A percentile compares a stretch with the other conserved stretches of the same genome.
Conservation (phyloP, 1,140 invertebrate species). For the Euura saliciscinereae region DNA sequence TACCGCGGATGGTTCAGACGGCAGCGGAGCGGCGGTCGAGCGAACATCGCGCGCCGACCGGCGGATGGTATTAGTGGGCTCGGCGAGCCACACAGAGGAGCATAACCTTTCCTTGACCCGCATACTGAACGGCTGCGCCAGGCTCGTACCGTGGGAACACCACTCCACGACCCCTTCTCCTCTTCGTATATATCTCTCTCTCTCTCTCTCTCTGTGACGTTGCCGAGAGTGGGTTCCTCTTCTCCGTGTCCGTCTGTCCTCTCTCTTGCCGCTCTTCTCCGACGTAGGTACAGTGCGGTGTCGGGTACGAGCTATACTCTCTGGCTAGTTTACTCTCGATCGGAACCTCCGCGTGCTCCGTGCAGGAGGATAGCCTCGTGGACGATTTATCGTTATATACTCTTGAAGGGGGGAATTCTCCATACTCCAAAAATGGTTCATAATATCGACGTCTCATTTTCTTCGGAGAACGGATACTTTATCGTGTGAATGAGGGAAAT, state of each 20-base stretch:
- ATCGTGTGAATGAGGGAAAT: no score
- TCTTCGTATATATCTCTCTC: conserved; percentile 23
- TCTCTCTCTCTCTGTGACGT: conserved; percentile 20
- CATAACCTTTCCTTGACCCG: conserved; percentile 62
- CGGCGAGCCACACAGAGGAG: conserved; percentile 41
- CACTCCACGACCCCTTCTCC: conserved; percentile 51
- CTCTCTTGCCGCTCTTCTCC: conserved; percentile 17
- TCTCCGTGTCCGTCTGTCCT: conserved; percentile 19
- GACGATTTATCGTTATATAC: not conserved
- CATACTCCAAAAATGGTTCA: no score
- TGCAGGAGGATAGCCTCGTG: not conserved
- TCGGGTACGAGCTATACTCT: no score
- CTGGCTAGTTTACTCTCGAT: no score
- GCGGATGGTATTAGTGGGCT: conserved; percentile 43
- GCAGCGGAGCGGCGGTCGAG: not conserved
- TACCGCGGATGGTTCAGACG: not conserved
- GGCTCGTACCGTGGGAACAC: conserved; percentile 61
- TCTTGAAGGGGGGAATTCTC: no score
- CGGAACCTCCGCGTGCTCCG: not conserved
- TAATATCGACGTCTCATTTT: no score
- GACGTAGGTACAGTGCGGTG: no score
- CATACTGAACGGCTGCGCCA: conserved; percentile 61
- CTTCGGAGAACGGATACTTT: no score
- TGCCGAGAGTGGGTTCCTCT: conserved; percentile 24
- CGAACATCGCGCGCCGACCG: conserved; percentile 12